Evolutionary conservation across 30 jellyfish, hydroid and myxozoan genomes (phyloP).

Genomic region (Cassiopea xamachana): DNA sequence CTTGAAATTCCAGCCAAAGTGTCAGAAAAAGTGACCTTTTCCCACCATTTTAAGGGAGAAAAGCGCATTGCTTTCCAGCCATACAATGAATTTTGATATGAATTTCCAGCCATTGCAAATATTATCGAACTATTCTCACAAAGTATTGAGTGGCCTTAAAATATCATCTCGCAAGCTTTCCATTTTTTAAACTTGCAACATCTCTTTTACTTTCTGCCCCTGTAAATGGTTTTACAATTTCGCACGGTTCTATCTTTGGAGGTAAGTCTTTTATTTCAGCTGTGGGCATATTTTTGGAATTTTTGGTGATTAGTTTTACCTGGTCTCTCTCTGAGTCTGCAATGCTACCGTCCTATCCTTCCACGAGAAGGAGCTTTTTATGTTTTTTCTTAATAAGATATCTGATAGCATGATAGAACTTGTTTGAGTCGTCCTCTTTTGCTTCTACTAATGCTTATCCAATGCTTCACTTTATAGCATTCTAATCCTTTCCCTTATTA

Average conservation of each 20-base stretch:
- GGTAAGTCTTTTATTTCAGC: constrained; percentile 14
- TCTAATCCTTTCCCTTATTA: constrained; percentile 43
- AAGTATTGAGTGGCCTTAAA: too few relatives aligned
- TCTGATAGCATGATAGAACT: not conserved
- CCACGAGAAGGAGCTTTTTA: constrained; percentile 12
- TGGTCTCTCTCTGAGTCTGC: constrained; percentile 37
- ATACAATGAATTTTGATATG: too few relatives aligned
- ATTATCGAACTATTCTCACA: too few relatives aligned
- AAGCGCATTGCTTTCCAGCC: too few relatives aligned
- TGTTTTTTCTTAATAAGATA: not conserved
- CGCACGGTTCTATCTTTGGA: constrained; percentile 10
- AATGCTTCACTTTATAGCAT: constrained; percentile 22
- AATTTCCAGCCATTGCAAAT: too few relatives aligned
- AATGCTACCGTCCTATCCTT: constrained; percentile 36
- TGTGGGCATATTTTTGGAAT: not conserved
- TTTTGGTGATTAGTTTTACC: constrained; percentile 25
- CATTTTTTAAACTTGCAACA: too few relatives aligned
- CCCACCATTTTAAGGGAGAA: too few relatives aligned
- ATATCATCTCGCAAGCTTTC: too few relatives aligned
- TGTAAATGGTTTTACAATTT: not conserved
- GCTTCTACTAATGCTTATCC: not conserved
- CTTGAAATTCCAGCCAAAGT: too few relatives aligned
- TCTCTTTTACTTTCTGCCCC: not conserved
- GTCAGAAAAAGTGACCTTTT: too few relatives aligned
- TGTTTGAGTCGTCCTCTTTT: not conserved